Conservation (phyloP, 2,888 invertebrate species). For the Pseudolycoriella hygida region DNA sequence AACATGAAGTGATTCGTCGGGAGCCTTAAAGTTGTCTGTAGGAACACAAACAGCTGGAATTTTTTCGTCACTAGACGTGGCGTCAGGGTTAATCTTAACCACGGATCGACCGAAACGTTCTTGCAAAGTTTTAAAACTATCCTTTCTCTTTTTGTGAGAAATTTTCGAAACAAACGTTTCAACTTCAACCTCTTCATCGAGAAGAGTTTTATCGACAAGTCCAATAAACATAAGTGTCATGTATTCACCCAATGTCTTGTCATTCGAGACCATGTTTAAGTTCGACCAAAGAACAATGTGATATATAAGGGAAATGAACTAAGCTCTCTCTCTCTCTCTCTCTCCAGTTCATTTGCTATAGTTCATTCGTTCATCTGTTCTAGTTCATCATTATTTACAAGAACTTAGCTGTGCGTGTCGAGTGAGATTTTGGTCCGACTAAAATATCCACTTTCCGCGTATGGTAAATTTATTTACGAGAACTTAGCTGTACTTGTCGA, state of each 20-base stretch:
- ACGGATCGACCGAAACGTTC: conserved; percentile 57
- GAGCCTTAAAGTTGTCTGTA: conserved; percentile 64
- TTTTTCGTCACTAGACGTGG: conserved; percentile 24
- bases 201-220: conserved; percentile 56
- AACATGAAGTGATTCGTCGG: conserved; percentile 64
- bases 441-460: too few relatives aligned
- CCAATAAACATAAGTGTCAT: conserved; percentile 80
- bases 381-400: too few relatives aligned
- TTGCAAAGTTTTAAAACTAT: conserved; percentile 69
- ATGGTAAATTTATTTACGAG: too few relatives aligned
- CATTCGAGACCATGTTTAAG: conserved; percentile 38
- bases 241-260: conserved; percentile 50
- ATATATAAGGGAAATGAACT: too few relatives aligned
- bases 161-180: conserved; percentile 77
- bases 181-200: conserved; percentile 37
- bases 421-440: too few relatives aligned
- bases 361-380: too few relatives aligned
- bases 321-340: too few relatives aligned
- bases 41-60: conserved; percentile 69
- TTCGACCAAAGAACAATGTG: conserved; percentile 45
- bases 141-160: conserved; percentile 86
- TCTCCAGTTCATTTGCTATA: too few relatives aligned
- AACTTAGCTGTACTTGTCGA: too few relatives aligned
- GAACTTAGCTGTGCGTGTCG: too few relatives aligned
- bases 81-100: conserved; percentile 54